These are phyloP conservation scores for Ochropacha duplaris DNA, from an alignment of 2,888 invertebrate genomes.

Conservation along the genomic window DNA sequence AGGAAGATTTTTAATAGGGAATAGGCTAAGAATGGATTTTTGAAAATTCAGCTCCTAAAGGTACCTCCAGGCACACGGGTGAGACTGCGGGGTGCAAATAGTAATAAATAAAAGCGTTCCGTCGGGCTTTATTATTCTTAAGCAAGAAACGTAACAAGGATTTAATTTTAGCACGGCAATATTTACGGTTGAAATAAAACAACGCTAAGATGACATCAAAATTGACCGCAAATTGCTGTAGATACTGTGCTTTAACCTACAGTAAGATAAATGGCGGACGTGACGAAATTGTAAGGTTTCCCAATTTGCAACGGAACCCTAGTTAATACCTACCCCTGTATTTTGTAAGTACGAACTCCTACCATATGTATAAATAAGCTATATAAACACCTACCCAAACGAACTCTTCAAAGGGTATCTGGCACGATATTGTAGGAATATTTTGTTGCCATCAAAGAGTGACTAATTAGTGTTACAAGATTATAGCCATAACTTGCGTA, in stretches of 20 bases:
- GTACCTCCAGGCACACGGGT: too few relatives aligned
- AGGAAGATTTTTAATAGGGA: too few relatives aligned
- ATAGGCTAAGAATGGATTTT: too few relatives aligned
- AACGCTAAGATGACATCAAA: neutral
- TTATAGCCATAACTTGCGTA: too few relatives aligned
- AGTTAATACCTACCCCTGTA: neutral
- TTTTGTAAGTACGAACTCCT: neutral
- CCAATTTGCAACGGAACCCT: neutral
- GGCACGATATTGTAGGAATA: too few relatives aligned
- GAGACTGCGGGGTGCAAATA: too few relatives aligned
- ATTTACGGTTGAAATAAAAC: neutral
- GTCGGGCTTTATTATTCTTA: too few relatives aligned
- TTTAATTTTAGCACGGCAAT: neutral
- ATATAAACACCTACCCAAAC: neutral
- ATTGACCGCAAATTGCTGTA: neutral
- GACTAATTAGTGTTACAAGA: too few relatives aligned
- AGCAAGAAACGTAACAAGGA: neutral
- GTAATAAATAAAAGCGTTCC: too few relatives aligned
- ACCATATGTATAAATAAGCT: neutral
- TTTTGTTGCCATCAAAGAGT: too few relatives aligned
- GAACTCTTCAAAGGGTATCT: too few relatives aligned
- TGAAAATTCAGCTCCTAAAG: too few relatives aligned
- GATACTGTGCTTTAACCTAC: neutral
- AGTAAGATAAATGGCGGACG: neutral
- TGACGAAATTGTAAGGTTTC: neutral